Base-by-base conservation (phyloP, 2,888 invertebrate species). In the Conchocele bisecta region DNA sequence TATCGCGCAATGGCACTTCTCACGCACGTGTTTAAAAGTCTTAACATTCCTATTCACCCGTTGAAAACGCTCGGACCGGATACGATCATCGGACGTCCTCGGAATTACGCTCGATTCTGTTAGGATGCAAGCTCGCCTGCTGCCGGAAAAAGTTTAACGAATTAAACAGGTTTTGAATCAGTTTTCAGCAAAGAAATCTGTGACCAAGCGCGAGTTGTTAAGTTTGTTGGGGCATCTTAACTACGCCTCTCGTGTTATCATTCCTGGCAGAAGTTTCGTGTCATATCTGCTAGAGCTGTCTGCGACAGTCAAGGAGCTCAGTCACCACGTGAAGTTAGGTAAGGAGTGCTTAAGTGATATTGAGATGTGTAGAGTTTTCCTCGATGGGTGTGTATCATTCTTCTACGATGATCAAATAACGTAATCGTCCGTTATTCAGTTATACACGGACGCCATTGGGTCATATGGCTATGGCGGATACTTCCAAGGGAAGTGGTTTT, bases 101-200 rank as follows among this genome's bases (percentile, higher is more conserved):
- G 79, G 67, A 26, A 61, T 77, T 15, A 65, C 68, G n/a, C 29
- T 79, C 9, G 76, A 81, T 53, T 56, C 75, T 5, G 42, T 37
- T 11, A 31, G 57, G 20, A 70, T 76, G 57, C 22, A 67, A 44
- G 69, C 71, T 5, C 33, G 41, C 11, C 46, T 78, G 7, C 70
- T 70, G 11, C 7, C 4, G 1, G 70, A 74, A 9, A 77, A 77
- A 46, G 17, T 61, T 6, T 15, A 46, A 7, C 35, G 69, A 33
- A 73, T 75, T n/a, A 6, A 9, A 42, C 7, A 6, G 6, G 22
- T 42, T 17, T 9, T 42, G 7, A n/a, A 42, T 39, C 22, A 20
- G 15, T n/a, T 61, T 22, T 22, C 5, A 13, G 3, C 28, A 15
- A 63, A 54, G 26, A 11, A 26, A 13, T 54, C 53, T 22, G 33